phyloP scores from a whole-genome alignment of 1,140 invertebrate genomes.

The Anthonomus grandis region DNA sequence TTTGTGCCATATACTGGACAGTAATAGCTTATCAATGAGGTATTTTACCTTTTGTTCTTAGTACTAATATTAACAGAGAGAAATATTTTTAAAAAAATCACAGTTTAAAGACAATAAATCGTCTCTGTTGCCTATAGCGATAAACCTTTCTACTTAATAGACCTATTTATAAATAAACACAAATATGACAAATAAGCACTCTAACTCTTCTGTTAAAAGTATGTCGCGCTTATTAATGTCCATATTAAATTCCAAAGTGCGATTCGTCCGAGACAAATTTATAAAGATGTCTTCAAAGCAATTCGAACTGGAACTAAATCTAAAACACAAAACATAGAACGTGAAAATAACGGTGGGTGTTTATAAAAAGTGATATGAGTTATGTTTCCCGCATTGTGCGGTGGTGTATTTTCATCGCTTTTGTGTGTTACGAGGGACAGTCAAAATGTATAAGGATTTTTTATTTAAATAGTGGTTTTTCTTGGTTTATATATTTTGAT shows the following conservation, averaged over 20 bases:
- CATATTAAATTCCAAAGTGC: constrained; percentile 23
- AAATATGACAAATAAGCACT: constrained; percentile 24
- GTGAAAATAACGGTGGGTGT: constrained; percentile 31
- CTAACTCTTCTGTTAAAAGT: constrained; percentile 12
- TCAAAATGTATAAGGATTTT: too few species aligned
- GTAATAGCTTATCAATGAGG: too few species aligned
- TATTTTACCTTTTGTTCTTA: too few species aligned
- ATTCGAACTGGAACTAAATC: constrained; percentile 16
- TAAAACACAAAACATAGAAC: constrained; percentile 27
- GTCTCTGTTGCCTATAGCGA: too few species aligned
- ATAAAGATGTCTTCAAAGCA: constrained; percentile 29
- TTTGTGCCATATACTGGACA: too few species aligned
- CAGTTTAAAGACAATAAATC: too few species aligned
- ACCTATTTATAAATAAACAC: constrained; percentile 17
- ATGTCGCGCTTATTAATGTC: constrained; percentile 16
- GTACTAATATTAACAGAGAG: too few species aligned
- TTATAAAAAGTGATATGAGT: constrained; percentile 41
- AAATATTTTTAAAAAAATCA: too few species aligned
- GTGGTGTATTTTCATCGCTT: too few species aligned
- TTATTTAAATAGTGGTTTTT: too few species aligned
- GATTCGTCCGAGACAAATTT: constrained; percentile 12
- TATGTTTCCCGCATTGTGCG: constrained; percentile 43
- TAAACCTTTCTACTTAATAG: constrained; percentile 6
- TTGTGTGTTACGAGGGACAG: too few species aligned
- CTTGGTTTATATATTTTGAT: too few species aligned